phyloP scores from a whole-genome alignment of 2,888 invertebrate species.

The Gymnosoma rotundatum region DNA sequence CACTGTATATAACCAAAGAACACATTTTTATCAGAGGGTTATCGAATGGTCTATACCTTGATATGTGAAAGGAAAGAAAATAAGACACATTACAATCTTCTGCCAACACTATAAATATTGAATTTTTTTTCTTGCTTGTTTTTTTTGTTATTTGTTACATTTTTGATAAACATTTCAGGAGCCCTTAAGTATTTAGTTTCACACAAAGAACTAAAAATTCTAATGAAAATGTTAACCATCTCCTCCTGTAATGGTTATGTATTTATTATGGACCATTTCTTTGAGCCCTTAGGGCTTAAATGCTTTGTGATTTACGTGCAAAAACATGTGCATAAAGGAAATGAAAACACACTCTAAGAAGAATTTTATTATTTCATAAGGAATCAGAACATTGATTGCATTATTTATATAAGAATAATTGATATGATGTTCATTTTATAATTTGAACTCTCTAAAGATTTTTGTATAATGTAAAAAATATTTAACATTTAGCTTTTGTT shows the following conservation, averaged over 20 bases:
- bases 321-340: background rate
- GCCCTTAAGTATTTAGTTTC: slow-evolving; percentile 9
- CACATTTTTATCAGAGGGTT: slow-evolving; percentile 35
- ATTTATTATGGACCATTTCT: slow-evolving; percentile 9
- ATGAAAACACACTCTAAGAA: background rate
- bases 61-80: background rate
- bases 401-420: slow-evolving; percentile 14
- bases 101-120: slow-evolving; percentile 5
- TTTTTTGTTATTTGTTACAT: background rate
- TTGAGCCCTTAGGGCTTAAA: slow-evolving; percentile 9
- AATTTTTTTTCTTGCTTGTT: background rate
- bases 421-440: slow-evolving; percentile 2
- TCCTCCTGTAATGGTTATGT: background rate
- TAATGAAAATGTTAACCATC: slow-evolving; percentile 22
- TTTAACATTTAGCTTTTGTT: slow-evolving; percentile 23
- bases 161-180: background rate
- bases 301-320: slow-evolving; percentile 21
- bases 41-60: slow-evolving; percentile 36
- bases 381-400: background rate
- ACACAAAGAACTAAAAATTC: slow-evolving; percentile 26
- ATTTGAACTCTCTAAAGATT: background rate
- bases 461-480: slow-evolving; percentile 1
- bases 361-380: slow-evolving; percentile 15
- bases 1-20: background rate
- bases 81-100: background rate